These are phyloP conservation scores for Enteromius mattozi DNA, from an alignment of 2,797 vertebrate genomes.

Conservation along the genomic window DNA sequence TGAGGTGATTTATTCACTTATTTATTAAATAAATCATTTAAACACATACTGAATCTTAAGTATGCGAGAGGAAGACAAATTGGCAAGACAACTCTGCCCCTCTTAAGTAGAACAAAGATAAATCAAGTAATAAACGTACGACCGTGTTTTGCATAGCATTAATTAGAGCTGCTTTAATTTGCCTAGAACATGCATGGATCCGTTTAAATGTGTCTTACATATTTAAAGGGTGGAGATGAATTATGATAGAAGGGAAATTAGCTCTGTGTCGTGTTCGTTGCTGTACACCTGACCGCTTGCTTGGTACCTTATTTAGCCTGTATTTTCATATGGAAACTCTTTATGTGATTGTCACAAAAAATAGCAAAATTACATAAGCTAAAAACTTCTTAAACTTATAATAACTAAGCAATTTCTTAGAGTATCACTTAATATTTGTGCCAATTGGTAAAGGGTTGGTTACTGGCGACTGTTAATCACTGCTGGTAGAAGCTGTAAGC, in stretches of 20 bases:
- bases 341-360: not conserved
- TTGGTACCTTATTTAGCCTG: not conserved
- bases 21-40: slow-evolving; percentile 86
- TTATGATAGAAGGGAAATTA: slow-evolving; percentile 69
- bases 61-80: slow-evolving; percentile 76
- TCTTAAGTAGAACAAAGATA: slow-evolving; percentile 81
- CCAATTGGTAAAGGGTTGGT: not conserved
- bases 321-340: not conserved
- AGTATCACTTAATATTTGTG: not conserved
- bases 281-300: slow-evolving; percentile 1
- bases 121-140: slow-evolving; percentile 83
- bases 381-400: not conserved
- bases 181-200: slow-evolving; percentile 76
- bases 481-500: too few species aligned
- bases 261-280: slow-evolving; percentile 40
- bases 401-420: not conserved
- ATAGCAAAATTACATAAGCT: not conserved
- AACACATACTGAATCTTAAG: slow-evolving; percentile 80
- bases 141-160: slow-evolving; percentile 83
- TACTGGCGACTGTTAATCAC: not conserved
- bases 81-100: slow-evolving; percentile 72
- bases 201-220: slow-evolving; percentile 77
- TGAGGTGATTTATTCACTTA: slow-evolving; percentile 83
- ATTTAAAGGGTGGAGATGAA: slow-evolving; percentile 74
- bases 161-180: slow-evolving; percentile 86